Conservation (phyloP, 1,140 invertebrate species). For the Parapsyche elsis region DNA sequence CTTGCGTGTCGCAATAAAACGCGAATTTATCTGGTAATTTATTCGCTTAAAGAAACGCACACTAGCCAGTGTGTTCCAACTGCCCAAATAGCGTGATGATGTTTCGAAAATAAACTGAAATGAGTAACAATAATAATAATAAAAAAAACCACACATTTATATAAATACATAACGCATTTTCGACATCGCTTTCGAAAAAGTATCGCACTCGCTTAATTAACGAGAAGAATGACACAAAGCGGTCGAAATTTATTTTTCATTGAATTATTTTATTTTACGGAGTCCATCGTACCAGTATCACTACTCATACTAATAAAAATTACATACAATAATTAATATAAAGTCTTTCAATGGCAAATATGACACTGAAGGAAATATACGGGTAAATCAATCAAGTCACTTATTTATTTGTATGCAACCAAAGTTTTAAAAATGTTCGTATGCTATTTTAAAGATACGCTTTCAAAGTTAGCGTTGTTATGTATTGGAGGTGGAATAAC, state of each 20-base stretch:
- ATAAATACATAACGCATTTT: slow-evolving; percentile 14
- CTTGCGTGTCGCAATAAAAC: background rate
- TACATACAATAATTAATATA: too few species aligned
- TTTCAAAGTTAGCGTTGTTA: too few species aligned
- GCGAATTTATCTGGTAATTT: background rate
- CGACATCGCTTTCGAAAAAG: slow-evolving; percentile 37
- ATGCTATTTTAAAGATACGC: too few species aligned
- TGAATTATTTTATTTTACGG: background rate
- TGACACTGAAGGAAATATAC: too few species aligned
- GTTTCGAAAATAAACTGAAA: slow-evolving; percentile 22
- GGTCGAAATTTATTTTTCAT: background rate
- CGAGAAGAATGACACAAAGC: slow-evolving; percentile 12
- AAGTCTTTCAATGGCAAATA: too few species aligned
- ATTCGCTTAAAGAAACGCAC: background rate
- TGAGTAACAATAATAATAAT: background rate
- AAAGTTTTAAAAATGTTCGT: too few species aligned
- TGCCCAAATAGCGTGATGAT: slow-evolving; percentile 43
- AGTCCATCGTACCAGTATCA: background rate
- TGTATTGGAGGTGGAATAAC: too few species aligned
- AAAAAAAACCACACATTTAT: background rate
- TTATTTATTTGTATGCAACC: too few species aligned
- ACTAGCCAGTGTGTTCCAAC: background rate
- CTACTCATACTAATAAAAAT: background rate
- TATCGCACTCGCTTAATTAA: slow-evolving; percentile 17
- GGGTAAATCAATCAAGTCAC: too few species aligned